phyloP scores from a whole-genome alignment of 64 coral and sea anemone genomes.

The Montipora capricornis region DNA sequence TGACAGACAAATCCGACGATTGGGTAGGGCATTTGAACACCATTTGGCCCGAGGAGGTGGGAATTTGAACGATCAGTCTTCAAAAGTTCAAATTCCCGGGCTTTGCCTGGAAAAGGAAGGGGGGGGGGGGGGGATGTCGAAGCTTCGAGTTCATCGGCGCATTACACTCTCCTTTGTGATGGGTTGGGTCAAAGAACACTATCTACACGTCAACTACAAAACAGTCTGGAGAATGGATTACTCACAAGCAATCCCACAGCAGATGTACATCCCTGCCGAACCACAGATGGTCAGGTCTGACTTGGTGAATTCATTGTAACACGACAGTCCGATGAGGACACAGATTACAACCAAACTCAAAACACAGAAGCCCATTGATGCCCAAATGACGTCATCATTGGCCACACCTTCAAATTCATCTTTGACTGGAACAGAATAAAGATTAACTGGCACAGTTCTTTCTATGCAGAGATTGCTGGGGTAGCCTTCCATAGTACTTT shows the following conservation, averaged over 20 bases:
- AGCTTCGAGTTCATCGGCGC: no score
- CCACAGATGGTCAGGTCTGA: slow-evolving; percentile 71
- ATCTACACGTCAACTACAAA: neutral
- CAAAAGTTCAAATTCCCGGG: no score
- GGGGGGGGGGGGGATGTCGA: no score
- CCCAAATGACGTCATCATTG: slow-evolving; percentile 89
- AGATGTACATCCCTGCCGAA: slow-evolving; percentile 75
- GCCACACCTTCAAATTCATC: slow-evolving; percentile 93
- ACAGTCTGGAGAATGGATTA: neutral
- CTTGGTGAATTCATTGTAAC: slow-evolving; percentile 88
- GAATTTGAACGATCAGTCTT: no score
- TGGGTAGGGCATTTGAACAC: no score
- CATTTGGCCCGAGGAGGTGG: no score
- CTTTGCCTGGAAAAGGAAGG: no score
- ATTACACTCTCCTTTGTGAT: no score
- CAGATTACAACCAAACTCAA: slow-evolving; percentile 76
- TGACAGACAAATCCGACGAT: no score
- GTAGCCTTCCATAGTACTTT: no score
- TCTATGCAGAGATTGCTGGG: no score
- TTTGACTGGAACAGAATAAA: slow-evolving; percentile 62
- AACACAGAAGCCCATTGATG: slow-evolving; percentile 81
- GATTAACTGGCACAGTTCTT: neutral
- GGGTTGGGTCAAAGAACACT: no score
- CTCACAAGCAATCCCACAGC: slow-evolving; percentile 83
- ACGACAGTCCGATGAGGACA: slow-evolving; percentile 63